These are phyloP conservation scores for Phycodurus eques DNA, from an alignment of 2,113 vertebrate species.

Conservation along the genomic window DNA sequence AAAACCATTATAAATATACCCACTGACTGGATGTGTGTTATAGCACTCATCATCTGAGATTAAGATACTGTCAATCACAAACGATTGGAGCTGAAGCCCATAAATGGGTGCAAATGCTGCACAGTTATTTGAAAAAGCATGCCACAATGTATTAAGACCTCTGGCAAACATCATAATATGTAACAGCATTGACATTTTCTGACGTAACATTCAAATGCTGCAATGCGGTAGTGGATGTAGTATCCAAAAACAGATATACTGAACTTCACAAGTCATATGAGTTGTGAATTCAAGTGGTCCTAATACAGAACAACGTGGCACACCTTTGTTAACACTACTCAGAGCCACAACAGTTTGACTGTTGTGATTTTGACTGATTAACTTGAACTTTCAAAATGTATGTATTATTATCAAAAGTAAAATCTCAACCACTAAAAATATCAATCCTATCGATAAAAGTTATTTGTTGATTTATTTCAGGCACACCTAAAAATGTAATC, in stretches of 20 bases:
- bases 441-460: no score
- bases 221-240: neutral
- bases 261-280: neutral
- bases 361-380: neutral
- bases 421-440: neutral
- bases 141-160: neutral
- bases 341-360: neutral
- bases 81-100: neutral
- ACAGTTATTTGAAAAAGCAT: neutral
- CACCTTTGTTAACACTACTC: neutral
- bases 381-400: neutral
- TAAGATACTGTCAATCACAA: slow-evolving; percentile 3
- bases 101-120: slow-evolving; percentile 3
- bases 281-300: neutral
- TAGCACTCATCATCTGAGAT: neutral
- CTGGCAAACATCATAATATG: neutral
- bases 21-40: slow-evolving; percentile 12
- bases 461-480: neutral
- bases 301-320: neutral
- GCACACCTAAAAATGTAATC: no score
- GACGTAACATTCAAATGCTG: neutral
- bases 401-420: neutral
- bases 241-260: neutral
- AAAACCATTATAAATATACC: slow-evolving; percentile 22
- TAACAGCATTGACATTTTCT: neutral